These are phyloP conservation scores for Merluccius polli DNA, from an alignment of 2,797 vertebrate genomes.

Conservation along the genomic window DNA sequence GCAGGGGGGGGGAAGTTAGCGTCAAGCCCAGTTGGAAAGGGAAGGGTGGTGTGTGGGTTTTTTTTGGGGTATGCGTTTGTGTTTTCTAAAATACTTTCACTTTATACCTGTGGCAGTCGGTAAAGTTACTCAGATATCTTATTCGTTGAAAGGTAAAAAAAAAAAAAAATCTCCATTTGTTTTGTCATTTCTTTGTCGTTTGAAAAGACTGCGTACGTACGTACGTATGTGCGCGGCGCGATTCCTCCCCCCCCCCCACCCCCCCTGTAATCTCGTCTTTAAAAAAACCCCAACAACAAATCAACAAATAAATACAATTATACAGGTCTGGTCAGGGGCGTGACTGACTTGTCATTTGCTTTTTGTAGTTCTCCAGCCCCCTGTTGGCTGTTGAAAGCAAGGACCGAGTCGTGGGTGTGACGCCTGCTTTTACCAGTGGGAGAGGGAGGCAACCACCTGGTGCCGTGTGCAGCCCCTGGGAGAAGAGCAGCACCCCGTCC, in stretches of 20 bases:
- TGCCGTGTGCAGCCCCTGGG: constrained; percentile 25
- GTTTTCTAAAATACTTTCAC: not conserved
- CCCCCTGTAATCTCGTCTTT: too few species aligned
- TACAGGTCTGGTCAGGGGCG: too few species aligned
- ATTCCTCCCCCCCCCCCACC: not conserved
- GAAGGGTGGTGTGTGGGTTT: not conserved
- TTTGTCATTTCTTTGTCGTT: not conserved
- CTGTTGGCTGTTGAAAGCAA: constrained; percentile 22
- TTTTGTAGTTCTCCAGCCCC: constrained; percentile 19
- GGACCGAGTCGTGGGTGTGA: constrained; percentile 38
- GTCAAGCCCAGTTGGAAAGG: constrained; percentile 17
- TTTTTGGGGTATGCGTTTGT: too few species aligned
- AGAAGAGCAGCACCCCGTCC: not conserved
- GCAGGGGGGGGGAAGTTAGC: constrained; percentile 55
- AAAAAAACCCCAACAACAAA: too few species aligned
- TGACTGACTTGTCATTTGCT: too few species aligned
- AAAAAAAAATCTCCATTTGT: not conserved
- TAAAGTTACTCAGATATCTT: not conserved
- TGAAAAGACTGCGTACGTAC: not conserved
- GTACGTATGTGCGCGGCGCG: not conserved
- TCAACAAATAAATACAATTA: not conserved
- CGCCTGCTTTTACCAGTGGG: not conserved
- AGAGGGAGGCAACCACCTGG: constrained; percentile 19
- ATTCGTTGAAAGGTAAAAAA: not conserved
- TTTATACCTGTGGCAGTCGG: not conserved